These are phyloP conservation scores for Prolemur simus DNA, from an alignment of 2,113 vertebrate species.

Conservation along the genomic window DNA sequence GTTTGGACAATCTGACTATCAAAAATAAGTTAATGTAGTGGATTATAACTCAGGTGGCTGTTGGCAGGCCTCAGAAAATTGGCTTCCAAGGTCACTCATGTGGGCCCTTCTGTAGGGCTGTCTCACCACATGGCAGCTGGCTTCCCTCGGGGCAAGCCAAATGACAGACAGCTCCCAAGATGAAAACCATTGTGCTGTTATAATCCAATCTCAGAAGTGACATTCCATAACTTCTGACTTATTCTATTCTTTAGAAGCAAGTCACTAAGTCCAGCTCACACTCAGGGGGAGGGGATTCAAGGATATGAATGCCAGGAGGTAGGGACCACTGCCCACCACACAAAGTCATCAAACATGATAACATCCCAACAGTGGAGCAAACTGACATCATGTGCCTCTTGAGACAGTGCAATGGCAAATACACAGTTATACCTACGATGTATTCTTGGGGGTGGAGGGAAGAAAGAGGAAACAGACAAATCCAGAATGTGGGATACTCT, in stretches of 20 bases:
- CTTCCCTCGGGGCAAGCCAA: background rate
- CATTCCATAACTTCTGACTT: background rate
- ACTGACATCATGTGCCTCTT: background rate
- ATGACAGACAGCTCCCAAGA: background rate
- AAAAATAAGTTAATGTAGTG: background rate
- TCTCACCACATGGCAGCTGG: background rate
- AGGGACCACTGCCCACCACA: background rate
- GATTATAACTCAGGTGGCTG: background rate
- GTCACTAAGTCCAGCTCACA: background rate
- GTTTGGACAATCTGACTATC: background rate
- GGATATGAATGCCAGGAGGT: background rate
- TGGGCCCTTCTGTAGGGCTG: accelerated
- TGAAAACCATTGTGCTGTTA: background rate
- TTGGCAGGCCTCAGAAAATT: background rate
- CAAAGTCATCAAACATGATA: background rate
- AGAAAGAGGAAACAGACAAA: background rate
- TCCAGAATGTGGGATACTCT: background rate
- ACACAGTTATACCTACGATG: background rate
- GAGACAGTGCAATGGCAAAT: background rate
- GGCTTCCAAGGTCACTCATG: background rate
- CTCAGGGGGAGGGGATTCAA: background rate
- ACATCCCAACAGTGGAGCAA: background rate
- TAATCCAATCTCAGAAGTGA: background rate
- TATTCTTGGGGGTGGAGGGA: background rate
- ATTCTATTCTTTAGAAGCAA: background rate